Percentiles rank a stretch among this genome's conserved stretches.
These are phyloP conservation scores for Torymus auratus DNA, from an alignment of 2,888 invertebrate genomes.

Conservation along the genomic window DNA sequence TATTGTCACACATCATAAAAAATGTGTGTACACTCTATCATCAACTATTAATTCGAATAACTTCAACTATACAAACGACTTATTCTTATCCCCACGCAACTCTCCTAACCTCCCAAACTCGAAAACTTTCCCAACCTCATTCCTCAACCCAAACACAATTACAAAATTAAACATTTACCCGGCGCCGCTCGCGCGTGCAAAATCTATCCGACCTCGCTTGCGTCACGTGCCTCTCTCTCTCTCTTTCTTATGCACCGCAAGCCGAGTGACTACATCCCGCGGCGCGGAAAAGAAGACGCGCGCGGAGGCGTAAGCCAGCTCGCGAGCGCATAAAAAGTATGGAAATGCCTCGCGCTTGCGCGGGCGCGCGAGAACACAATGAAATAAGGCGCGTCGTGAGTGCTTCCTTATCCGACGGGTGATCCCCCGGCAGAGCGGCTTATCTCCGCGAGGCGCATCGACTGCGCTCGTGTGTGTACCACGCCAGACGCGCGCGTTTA, in stretches of 20 bases:
- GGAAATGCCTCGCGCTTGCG: constrained; percentile 26
- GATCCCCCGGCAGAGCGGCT: constrained; percentile 57
- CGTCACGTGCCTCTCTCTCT: too few species aligned
- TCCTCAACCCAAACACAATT: too few species aligned
- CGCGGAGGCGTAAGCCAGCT: too few species aligned
- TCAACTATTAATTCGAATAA: too few species aligned
- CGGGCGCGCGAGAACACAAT: constrained; percentile 58
- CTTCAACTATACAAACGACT: too few species aligned
- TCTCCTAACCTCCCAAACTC: neutral
- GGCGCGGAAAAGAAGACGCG: too few species aligned
- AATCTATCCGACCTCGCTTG: too few species aligned
- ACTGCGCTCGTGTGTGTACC: neutral
- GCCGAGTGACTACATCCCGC: too few species aligned
- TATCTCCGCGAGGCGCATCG: constrained; percentile 25
- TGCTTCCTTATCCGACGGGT: constrained; percentile 64
- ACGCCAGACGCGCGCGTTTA: constrained; percentile 13
- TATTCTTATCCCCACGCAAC: neutral
- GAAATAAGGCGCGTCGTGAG: constrained; percentile 66
- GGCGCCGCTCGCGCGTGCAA: neutral
- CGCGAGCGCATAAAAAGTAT: constrained; percentile 32
- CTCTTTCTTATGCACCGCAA: too few species aligned
- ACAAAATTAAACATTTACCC: neutral
- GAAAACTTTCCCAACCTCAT: too few species aligned
- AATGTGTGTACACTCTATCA: too few species aligned
- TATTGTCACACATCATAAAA: too few species aligned